Base-by-base conservation (phyloP, 2,888 invertebrate genomes). In the Apamea epomidion region DNA sequence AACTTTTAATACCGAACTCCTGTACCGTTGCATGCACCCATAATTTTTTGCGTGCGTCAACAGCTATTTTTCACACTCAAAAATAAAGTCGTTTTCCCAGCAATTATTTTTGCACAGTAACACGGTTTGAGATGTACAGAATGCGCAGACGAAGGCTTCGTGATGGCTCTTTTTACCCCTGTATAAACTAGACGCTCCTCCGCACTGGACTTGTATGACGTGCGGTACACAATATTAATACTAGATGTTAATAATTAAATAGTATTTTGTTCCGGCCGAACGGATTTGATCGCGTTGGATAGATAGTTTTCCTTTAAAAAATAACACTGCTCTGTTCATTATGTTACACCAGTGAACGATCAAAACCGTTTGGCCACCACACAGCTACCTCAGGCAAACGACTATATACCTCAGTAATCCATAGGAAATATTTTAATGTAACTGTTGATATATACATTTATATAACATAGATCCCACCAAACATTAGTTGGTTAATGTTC, bases 401-500 rank as follows among this genome's bases (percentile, higher is more conserved):
- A 94, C 88, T 92, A 94, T 94, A 94, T 97, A 97, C 97, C 97
- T 97, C 97, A 96, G 92, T 94, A 95, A 95, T 93, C 94, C 93
- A 94, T 96, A 96, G 95, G 93, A 93, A 92, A 92, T 95, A 95
- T 95, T 93, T 93, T 95, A 95, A 95, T 93, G 88, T 94, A 90
- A 90, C 89, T 95, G 94, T 95, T 95, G 91, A 93, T 93, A 93
- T 95, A 94, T 94, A 95, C 88, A 88, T 87, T 89, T 92, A 91
- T 94, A 92, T 93, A 93, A 92, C 93, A 91, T 96, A 93, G 94
- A 96, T 96, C 97, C 97, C 97, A 97, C 97, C 97, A 96, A 96
- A 95, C 95, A 92, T 95, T 95, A 96, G 94, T 92, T 93, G 89
- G 92, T 91, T 95, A 94, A 94, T 91, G 87, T 92, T 91, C 78